phyloP scores from a whole-genome alignment of 2,113 vertebrate genomes.

The Saimiri boliviensis region DNA sequence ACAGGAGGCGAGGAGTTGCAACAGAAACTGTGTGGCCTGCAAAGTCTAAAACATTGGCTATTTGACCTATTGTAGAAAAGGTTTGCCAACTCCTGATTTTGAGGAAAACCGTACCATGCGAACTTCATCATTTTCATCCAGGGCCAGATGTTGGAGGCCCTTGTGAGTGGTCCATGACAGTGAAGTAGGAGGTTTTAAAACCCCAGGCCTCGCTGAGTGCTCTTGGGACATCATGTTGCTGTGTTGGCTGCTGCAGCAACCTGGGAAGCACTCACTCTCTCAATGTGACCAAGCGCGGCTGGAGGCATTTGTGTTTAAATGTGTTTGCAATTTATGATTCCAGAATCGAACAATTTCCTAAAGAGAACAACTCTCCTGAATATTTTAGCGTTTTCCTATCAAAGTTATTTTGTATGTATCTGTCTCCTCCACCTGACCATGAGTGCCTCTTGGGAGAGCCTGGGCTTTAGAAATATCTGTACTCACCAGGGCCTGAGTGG shows the following conservation, averaged over 20 bases:
- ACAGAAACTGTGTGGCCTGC: background rate
- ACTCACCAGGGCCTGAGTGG: background rate
- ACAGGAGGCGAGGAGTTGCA: background rate
- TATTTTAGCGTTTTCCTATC: background rate
- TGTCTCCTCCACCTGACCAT: background rate
- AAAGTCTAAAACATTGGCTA: constrained; percentile 23
- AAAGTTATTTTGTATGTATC: background rate
- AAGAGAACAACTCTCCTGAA: background rate
- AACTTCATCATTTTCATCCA: background rate
- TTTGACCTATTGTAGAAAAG: background rate
- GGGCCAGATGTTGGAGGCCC: background rate
- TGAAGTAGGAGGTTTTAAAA: background rate
- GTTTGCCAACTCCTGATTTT: background rate
- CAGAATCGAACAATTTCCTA: background rate
- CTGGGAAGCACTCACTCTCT: background rate
- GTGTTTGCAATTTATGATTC: constrained; percentile 10
- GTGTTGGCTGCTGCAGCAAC: too few relatives aligned
- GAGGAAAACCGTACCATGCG: background rate
- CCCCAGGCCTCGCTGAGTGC: too few relatives aligned
- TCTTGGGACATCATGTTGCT: background rate
- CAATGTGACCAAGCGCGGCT: background rate
- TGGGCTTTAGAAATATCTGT: background rate
- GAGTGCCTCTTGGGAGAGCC: background rate
- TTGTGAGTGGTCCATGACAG: background rate
- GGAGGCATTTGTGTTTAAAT: background rate